Conservation (phyloP, 2,113 vertebrate genomes). For the Procavia capensis region DNA sequence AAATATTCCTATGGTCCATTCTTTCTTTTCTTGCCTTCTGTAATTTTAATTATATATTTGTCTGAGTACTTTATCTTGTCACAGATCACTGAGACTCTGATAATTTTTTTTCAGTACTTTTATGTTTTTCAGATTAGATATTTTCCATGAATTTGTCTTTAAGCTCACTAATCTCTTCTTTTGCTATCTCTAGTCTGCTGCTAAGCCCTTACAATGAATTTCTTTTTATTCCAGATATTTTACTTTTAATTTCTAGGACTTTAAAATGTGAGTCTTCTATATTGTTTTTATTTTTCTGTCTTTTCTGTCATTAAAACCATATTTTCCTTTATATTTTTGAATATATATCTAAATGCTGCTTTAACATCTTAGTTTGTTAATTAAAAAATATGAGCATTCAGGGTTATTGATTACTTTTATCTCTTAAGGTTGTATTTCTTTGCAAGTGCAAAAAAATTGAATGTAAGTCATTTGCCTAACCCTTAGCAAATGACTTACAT, state of each 20-base stretch:
- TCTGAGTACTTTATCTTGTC: background rate
- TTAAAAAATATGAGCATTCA: background rate
- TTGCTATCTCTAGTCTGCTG: background rate
- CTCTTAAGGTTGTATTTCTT: background rate
- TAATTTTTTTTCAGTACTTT: conserved; percentile 36
- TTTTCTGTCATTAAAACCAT: background rate
- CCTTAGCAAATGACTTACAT: too few species aligned
- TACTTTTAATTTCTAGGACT: conserved; percentile 24
- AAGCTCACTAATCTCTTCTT: background rate
- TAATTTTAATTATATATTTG: background rate
- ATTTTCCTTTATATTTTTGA: conserved; percentile 52
- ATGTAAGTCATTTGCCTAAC: too few species aligned
- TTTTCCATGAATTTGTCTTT: conserved; percentile 2
- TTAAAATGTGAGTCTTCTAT: conserved; percentile 7
- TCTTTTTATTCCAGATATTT: conserved; percentile 10
- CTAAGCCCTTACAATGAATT: background rate
- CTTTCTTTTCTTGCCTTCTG: background rate
- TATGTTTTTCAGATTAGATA: background rate
- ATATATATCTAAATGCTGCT: conserved; percentile 8
- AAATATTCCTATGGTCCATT: background rate
- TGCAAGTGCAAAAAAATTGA: background rate
- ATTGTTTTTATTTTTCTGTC: background rate
- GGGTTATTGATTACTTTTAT: background rate
- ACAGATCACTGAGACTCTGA: background rate
- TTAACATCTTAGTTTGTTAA: conserved; percentile 26